Conservation (phyloP, 2,888 invertebrate species). For the Erebia epiphron region DNA sequence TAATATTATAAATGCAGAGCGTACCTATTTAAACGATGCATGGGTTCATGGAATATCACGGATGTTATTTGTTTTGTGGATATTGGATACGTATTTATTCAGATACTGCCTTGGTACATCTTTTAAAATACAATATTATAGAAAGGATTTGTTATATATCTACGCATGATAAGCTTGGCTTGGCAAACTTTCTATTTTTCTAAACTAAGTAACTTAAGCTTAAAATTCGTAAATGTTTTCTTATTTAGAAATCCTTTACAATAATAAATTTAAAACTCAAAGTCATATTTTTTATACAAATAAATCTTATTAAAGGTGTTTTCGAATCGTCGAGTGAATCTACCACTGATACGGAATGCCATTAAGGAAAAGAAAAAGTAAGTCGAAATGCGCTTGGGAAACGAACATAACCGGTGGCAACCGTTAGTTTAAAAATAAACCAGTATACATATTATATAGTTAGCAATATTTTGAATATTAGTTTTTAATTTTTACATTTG, state of each 20-base stretch:
- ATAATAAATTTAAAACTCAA: neutral
- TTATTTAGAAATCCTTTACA: neutral
- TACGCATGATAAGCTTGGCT: neutral
- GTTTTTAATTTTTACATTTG: neutral
- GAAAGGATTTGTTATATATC: neutral
- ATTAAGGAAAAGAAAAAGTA: too few species aligned
- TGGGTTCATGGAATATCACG: neutral
- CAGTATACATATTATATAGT: too few species aligned
- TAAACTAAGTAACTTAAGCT: too few species aligned
- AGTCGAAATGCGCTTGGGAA: too few species aligned
- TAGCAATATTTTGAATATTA: neutral
- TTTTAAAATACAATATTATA: neutral
- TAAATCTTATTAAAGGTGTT: too few species aligned
- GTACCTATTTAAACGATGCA: slow-evolving; percentile 7
- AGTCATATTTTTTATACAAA: too few species aligned
- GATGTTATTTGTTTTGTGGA: slow-evolving; percentile 13
- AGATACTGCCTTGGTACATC: neutral
- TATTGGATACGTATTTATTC: slow-evolving; percentile 10
- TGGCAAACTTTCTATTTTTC: neutral
- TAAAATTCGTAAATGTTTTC: too few species aligned
- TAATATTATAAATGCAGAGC: neutral
- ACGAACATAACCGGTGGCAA: too few species aligned
- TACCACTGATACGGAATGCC: too few species aligned
- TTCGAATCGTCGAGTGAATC: too few species aligned
- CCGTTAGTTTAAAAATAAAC: too few species aligned